These are phyloP conservation scores for Lepidothrix coronata DNA, from an alignment of 2,113 vertebrate genomes.

Conservation along the genomic window DNA sequence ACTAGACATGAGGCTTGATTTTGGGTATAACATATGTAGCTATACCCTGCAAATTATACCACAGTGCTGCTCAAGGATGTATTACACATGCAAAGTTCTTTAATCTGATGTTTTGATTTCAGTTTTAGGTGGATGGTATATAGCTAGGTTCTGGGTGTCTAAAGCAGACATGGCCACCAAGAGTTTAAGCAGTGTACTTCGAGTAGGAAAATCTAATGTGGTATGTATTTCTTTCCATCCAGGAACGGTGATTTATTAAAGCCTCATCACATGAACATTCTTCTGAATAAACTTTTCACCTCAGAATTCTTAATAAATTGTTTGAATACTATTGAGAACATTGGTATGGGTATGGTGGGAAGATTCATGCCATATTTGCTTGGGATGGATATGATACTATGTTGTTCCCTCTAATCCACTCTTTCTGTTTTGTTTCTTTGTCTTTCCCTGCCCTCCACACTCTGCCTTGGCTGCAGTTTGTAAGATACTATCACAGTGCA, in stretches of 20 bases:
- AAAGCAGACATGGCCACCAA: constrained; percentile 72
- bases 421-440: not conserved
- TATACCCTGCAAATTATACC: not conserved
- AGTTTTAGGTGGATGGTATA: constrained; percentile 72
- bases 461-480: not conserved
- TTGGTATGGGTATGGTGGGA: constrained; percentile 56
- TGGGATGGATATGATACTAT: constrained; percentile 50
- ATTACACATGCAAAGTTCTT: not conserved
- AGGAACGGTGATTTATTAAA: constrained; percentile 69
- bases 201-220: constrained; percentile 51
- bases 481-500: not conserved
- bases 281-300: constrained; percentile 66
- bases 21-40: not conserved
- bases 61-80: not conserved
- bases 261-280: constrained; percentile 66
- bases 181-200: constrained; percentile 73
- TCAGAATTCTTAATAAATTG: constrained; percentile 59
- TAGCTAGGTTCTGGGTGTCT: constrained; percentile 68
- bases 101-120: not conserved
- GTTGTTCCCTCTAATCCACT: not conserved
- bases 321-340: constrained; percentile 58
- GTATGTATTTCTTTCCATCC: constrained; percentile 72
- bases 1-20: not conserved
- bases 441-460: not conserved
- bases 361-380: constrained; percentile 54